Conservation (phyloP, 2,888 invertebrate genomes). For the Campoplex capitator region DNA sequence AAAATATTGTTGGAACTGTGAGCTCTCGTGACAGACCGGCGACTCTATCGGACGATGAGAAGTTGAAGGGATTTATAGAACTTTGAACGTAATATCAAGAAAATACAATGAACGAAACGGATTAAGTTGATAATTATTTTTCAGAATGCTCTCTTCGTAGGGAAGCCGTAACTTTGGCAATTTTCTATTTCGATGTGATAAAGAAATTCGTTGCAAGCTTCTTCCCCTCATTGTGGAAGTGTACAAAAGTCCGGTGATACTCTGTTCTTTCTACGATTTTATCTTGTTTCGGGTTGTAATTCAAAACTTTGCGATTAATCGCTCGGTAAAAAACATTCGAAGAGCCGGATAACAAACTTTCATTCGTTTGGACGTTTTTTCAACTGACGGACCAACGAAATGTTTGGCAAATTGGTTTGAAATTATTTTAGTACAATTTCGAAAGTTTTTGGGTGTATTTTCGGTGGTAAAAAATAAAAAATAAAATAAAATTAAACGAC, state of each 20-base stretch:
- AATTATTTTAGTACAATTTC: conserved; percentile 27
- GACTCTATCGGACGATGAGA: background rate
- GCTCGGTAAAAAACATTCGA: conserved; percentile 55
- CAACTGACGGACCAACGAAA: conserved; percentile 39
- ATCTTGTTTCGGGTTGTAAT: background rate
- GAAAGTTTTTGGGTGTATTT: background rate
- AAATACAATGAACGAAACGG: background rate
- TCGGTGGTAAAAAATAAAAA: no score
- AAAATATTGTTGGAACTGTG: background rate
- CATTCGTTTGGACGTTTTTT: conserved; percentile 54
- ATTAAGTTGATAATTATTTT: no score
- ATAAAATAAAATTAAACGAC: background rate
- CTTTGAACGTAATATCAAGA: background rate
- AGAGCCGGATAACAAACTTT: conserved; percentile 57
- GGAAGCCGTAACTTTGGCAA: background rate
- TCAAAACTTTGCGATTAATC: conserved; percentile 10
- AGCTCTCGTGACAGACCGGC: background rate
- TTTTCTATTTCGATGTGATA: background rate
- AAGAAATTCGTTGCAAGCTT: no score
- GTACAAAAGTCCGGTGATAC: background rate
- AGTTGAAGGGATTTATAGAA: background rate
- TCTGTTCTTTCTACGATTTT: background rate
- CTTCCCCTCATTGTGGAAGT: background rate
- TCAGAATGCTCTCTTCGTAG: background rate
- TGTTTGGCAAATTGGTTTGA: conserved; percentile 42